Conservation (phyloP, 2,113 vertebrate species). For the Azemiops feae region DNA sequence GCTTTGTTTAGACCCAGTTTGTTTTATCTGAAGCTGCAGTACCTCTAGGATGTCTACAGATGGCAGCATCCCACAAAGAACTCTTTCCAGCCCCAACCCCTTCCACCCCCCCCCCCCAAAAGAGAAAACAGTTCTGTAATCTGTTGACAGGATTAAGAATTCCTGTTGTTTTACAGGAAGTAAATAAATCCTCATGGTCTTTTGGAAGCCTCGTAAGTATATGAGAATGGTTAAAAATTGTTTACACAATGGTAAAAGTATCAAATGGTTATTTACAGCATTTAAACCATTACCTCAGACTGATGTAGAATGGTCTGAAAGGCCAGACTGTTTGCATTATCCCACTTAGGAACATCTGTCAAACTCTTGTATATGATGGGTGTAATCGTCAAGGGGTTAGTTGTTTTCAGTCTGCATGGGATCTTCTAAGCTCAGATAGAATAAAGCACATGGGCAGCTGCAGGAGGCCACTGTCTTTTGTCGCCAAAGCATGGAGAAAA, state of each 20-base stretch:
- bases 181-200: constrained; percentile 58
- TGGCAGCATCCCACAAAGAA: constrained; percentile 95
- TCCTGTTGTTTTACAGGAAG: constrained; percentile 60
- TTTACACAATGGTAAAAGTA: constrained; percentile 52
- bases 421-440: background rate
- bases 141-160: constrained; percentile 59
- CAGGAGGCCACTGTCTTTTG: background rate
- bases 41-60: constrained; percentile 74
- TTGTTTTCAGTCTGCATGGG: background rate
- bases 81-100: accelerated
- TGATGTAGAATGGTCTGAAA: constrained; percentile 27
- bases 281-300: constrained; percentile 48
- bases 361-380: constrained; percentile 18
- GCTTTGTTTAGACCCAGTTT: background rate
- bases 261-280: constrained; percentile 57
- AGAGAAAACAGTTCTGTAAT: constrained; percentile 25
- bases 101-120: background rate
- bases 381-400: constrained; percentile 23
- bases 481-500: constrained; percentile 23
- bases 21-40: background rate
- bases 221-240: constrained; percentile 45
- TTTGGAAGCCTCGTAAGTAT: constrained; percentile 59
- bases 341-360: constrained; percentile 29
- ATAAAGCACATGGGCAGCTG: background rate
- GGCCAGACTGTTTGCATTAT: constrained; percentile 47